phyloP scores from a whole-genome alignment of 2,113 vertebrate genomes.

The Falco punctatus region DNA sequence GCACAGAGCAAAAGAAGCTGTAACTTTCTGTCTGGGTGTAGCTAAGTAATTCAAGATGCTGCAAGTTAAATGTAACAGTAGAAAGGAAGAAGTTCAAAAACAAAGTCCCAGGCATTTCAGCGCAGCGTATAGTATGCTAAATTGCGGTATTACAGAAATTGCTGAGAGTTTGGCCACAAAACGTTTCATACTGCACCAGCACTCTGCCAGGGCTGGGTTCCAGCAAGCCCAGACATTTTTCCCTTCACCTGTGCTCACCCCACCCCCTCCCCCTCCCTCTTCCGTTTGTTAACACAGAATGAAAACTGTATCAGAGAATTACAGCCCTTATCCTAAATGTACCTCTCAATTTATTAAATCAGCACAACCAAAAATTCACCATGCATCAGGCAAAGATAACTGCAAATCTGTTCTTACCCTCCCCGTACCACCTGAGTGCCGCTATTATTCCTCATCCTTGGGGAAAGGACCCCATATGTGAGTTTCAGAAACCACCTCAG shows the following conservation, averaged over 20 bases:
- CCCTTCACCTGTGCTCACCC: conserved; percentile 49
- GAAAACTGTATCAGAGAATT: background rate
- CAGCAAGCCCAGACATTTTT: background rate
- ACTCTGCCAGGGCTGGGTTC: background rate
- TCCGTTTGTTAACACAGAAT: background rate
- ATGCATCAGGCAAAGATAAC: conserved; percentile 24
- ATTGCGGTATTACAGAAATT: conserved; percentile 40
- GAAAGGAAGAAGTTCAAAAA: conserved; percentile 61
- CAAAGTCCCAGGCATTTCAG: conserved; percentile 41
- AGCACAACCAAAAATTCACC: background rate
- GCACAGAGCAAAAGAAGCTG: background rate
- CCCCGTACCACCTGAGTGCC: conserved; percentile 59
- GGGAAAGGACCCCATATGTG: conserved; percentile 61
- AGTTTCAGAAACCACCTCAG: conserved; percentile 55
- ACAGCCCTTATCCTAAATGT: background rate
- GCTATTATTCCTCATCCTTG: conserved; percentile 62
- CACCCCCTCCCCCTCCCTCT: fast-evolving
- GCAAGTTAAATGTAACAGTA: conserved; percentile 59
- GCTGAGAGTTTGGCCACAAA: conserved; percentile 22
- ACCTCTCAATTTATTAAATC: conserved; percentile 43
- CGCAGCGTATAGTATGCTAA: background rate
- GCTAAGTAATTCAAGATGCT: conserved; percentile 66
- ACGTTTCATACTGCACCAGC: background rate
- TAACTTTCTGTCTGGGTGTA: conserved; percentile 43
- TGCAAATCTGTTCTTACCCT: conserved; percentile 52